Conservation (phyloP, 92 coral and sea anemone genomes). For the Isaurus tuberculatus region DNA sequence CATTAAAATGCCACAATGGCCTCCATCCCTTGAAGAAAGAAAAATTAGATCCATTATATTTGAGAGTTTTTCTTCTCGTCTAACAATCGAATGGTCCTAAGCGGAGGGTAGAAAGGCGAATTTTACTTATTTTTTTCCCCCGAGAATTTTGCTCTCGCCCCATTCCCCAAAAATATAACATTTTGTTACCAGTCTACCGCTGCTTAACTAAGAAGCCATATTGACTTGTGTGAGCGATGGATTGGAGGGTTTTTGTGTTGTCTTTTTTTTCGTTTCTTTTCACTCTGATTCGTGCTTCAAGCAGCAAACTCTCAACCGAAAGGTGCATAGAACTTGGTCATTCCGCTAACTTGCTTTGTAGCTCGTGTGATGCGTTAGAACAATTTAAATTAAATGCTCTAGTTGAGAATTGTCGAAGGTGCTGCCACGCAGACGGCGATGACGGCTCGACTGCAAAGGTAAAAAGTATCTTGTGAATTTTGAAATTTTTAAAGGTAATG, state of each 20-base stretch:
- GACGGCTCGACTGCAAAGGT: conserved; percentile 78
- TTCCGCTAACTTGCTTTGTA: conserved; percentile 89
- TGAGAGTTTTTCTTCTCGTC: no score
- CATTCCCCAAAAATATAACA: neutral
- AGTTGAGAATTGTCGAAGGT: conserved; percentile 80
- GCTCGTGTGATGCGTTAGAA: conserved; percentile 90
- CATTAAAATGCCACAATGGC: no score
- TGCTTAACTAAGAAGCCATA: neutral
- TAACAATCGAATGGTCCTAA: no score
- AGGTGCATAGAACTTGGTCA: conserved; percentile 88
- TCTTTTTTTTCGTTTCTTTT: conserved; percentile 85
- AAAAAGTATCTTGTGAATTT: neutral
- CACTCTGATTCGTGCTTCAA: conserved; percentile 69
- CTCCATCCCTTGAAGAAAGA: no score
- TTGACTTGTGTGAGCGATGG: conserved; percentile 80
- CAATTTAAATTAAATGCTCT: conserved; percentile 81
- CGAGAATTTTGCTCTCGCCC: no score
- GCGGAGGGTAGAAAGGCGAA: no score
- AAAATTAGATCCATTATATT: no score
- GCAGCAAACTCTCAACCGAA: conserved; percentile 84
- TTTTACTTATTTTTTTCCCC: no score
- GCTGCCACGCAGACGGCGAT: conserved; percentile 94
- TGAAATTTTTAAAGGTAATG: neutral
- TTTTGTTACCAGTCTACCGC: conserved; percentile 8
- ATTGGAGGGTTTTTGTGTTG: conserved; percentile 73